phyloP scores from a whole-genome alignment of 2,113 vertebrate species.

The Embiotoca jacksoni region DNA sequence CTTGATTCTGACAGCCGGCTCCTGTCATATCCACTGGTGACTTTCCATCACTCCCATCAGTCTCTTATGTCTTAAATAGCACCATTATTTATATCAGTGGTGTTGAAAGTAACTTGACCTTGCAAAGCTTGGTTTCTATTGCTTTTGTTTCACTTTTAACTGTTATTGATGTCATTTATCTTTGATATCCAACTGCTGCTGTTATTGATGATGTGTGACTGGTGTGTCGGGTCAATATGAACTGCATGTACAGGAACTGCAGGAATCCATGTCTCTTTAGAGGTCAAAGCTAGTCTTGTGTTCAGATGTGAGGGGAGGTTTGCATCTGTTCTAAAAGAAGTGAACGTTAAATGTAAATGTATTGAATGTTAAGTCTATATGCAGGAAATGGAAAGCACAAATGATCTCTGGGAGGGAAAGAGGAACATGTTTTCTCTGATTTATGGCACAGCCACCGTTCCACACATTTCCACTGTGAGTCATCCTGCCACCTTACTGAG shows the following conservation, averaged over 20 bases:
- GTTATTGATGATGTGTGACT: conserved; percentile 39
- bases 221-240: conserved; percentile 52
- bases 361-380: conserved; percentile 17
- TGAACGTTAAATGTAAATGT: conserved; percentile 21
- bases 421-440: conserved; percentile 43
- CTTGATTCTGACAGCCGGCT: conserved; percentile 36
- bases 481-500: conserved; percentile 74
- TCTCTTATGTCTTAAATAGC: not conserved
- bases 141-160: not conserved
- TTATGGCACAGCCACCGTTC: conserved; percentile 47
- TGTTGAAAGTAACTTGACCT: conserved; percentile 18
- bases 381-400: conserved; percentile 32
- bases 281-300: conserved; percentile 41
- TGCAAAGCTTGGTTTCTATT: not conserved
- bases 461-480: conserved; percentile 81
- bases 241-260: conserved; percentile 42
- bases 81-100: not conserved
- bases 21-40: not conserved
- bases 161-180: conserved; percentile 5
- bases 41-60: not conserved
- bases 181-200: conserved; percentile 30
- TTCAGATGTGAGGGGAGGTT: conserved; percentile 1
- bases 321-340: not conserved
- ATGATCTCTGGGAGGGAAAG: not conserved
- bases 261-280: conserved; percentile 28